A percentile compares a stretch with the other conserved stretches of the same genome.
Evolutionary conservation across 2,113 vertebrate genomes (phyloP).

Genomic region (Cercocebus atys): DNA sequence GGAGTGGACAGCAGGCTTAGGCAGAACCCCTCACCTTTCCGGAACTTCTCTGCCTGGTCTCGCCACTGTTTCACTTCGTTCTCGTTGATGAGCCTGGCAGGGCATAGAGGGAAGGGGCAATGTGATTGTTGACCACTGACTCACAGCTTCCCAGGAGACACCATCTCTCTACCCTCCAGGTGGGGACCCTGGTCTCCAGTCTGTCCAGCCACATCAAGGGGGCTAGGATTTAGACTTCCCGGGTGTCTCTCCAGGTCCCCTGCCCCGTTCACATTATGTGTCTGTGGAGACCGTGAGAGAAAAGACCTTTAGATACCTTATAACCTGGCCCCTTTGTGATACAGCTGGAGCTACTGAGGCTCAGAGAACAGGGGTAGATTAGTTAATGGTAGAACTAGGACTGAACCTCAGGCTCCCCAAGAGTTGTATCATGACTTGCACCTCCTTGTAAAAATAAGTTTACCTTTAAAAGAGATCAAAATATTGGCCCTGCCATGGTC

Average conservation of each 20-base stretch:
- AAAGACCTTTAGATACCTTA: background rate
- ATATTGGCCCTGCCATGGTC: too few relatives aligned
- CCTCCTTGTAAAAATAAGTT: background rate
- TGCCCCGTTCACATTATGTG: background rate
- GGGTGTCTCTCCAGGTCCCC: background rate
- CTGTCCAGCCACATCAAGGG: background rate
- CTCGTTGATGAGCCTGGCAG: conserved; percentile 95
- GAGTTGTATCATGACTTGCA: background rate
- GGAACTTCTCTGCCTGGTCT: conserved; percentile 97
- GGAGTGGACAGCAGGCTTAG: rapidly evolving
- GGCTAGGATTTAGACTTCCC: background rate
- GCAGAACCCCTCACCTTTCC: conserved; percentile 89
- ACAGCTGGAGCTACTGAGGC: background rate
- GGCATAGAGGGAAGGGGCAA: background rate
- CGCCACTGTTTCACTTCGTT: conserved; percentile 98
- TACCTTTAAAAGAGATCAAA: background rate
- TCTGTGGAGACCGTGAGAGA: background rate
- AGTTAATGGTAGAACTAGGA: background rate
- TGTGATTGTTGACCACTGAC: rapidly evolving
- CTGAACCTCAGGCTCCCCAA: background rate
- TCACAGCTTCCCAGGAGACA: background rate
- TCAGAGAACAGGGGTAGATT: background rate
- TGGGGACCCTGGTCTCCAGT: background rate
- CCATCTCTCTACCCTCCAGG: background rate
- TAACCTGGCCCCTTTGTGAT: background rate